Base-by-base conservation (phyloP, 2,888 invertebrate genomes). In the Pristionchus exspectatus region DNA sequence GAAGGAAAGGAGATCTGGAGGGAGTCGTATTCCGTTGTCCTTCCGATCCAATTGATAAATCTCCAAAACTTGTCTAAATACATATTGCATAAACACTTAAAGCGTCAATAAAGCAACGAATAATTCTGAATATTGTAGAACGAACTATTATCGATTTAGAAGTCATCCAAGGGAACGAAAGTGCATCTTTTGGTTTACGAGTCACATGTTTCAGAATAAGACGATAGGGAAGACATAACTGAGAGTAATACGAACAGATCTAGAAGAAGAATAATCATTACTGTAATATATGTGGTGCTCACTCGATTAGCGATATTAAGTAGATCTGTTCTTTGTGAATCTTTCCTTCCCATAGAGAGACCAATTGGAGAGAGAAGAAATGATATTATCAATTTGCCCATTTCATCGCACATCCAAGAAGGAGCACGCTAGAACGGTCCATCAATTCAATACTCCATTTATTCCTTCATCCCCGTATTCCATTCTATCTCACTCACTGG, bases 301-400 rank as follows among this genome's bases (percentile, higher is more conserved):
- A 86, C 86, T n/a, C 33, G 63, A 24, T 12, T 63, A 38, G 38
- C 44, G 1, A 44, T 24, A 38, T 30, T 24, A 24, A 86, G 21
- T 9, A 86, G 66, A 38, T 59, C n/a, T 4, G 1, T 12, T 21
- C 33, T 9, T 24, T 18, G 12, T 24, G 63, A 7, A 38, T 86
- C 86, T 2, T 63, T 27, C n/a, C 38, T 33, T n/a, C 27, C 38
- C 33, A 86, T 24, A 24, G 63, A 38, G 0, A 33, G 14, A n/a
- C 86, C 86, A 59, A n/a, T 59, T 0, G 63, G 38, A 38, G 86
- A 86, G n/a, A 86, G 86, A 66, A 86, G 86, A 33, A 86, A 86
- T 12, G 86, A 63, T 21, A 59, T 16, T 18, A 86, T 66, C 21
- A 27, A 63, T 18, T 33, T 18, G 9, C 63, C 18, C 59, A 38